Conservation (phyloP, 2,113 vertebrate genomes). For the Cricetomys ansorgei region DNA sequence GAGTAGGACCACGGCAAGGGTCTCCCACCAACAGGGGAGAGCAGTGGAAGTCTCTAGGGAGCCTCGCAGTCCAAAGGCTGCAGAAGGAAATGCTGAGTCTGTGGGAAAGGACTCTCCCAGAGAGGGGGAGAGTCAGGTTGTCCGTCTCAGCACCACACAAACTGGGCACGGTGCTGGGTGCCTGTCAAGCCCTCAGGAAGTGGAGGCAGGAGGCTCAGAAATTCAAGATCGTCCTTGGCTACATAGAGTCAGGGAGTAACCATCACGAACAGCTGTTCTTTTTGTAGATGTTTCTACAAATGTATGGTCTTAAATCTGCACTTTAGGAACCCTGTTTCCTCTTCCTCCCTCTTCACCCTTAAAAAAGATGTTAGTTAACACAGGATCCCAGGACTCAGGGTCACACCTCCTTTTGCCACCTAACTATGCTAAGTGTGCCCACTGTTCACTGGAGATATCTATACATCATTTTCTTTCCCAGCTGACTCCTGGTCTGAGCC, state of each 20-base stretch:
- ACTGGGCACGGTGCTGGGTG: not conserved
- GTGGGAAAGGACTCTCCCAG: not conserved
- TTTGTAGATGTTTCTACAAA: not conserved
- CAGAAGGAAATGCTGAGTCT: too few relatives aligned
- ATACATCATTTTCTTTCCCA: not conserved
- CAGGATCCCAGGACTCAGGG: rapidly evolving
- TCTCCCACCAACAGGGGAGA: too few relatives aligned
- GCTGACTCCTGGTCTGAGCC: not conserved
- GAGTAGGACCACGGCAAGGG: not conserved
- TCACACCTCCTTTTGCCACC: not conserved
- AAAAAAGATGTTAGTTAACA: too few relatives aligned
- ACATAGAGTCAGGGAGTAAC: not conserved
- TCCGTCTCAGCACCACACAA: too few relatives aligned
- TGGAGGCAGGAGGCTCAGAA: not conserved
- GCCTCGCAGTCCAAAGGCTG: not conserved
- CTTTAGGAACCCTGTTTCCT: not conserved
- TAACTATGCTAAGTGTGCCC: rapidly evolving
- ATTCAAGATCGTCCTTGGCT: not conserved
- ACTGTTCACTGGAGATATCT: rapidly evolving
- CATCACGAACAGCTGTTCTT: rapidly evolving
- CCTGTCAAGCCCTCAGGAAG: not conserved
- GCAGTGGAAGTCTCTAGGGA: not conserved
- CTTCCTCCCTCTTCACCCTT: too few relatives aligned
- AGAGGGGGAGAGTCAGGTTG: not conserved
- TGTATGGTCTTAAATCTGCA: not conserved